Evolutionary conservation across 92 coral and sea anemone genomes (phyloP), one percentile per base, ranked within the genome.

Genomic region (Epizoanthus illoricatus): DNA sequence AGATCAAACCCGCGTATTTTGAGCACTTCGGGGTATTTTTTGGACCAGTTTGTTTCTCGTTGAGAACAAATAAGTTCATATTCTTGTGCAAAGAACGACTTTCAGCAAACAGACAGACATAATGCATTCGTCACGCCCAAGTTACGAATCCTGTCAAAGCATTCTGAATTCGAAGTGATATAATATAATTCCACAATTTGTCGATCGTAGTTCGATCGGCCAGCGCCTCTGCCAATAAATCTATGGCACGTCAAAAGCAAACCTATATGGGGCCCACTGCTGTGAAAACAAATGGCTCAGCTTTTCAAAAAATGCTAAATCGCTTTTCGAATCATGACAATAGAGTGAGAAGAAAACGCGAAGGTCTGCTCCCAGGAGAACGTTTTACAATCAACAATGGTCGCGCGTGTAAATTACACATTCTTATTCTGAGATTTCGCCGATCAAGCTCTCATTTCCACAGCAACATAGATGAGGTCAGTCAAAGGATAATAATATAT

Each of bases 51-150:
- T 78, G 71, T 45, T 21, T 45, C 66, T 78, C 7, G 41, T 78
- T 63, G 18, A 55, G 52, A 62, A 63, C 59, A 21, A 62, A 19
- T 15, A 42, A 43, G 24, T 43, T 19, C 69, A 63, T 17, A 21
- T 20, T 43, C 55, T 78, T 61, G 36, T n/a, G 40, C n/a, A 17
- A 43, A 7, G 16, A 62, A 61, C 59, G 67, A 62, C 40, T 78
- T 78, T 28, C 39, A 78, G 52, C 28, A 19, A 16, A 63, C 71
- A 62, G 71, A 62, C 67, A 62, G 28, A 20, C 4, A 62, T 62
- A 5, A 52, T 9, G 13, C 49, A 78, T 78, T 78, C 82, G 82
- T 78, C 71, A 78, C 82, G 82, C 82, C 82, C 82, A 63, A 42
- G 71, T 54, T 59, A 64, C 71, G 61, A 78, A 40, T 19, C 82